These are phyloP conservation scores for Psittacula cyanocephala DNA, from an alignment of 2,113 vertebrate genomes.

Conservation along the genomic window DNA sequence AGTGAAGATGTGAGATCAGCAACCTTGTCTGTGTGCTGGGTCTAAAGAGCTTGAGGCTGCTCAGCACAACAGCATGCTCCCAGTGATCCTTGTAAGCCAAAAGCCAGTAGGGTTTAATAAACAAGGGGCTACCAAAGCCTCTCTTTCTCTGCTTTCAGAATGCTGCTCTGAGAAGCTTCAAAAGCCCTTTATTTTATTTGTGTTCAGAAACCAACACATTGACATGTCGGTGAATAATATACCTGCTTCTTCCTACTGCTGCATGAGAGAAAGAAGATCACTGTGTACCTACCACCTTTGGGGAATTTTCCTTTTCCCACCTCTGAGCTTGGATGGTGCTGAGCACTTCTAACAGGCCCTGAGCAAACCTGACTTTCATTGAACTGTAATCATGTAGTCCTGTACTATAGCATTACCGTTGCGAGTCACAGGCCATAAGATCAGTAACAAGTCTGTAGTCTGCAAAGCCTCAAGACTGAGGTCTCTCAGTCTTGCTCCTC, in stretches of 20 bases:
- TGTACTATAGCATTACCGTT: neutral
- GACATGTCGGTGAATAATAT: neutral
- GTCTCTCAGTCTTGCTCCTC: neutral
- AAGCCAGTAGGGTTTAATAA: neutral
- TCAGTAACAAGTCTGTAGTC: neutral
- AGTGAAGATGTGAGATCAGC: neutral
- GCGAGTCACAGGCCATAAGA: neutral
- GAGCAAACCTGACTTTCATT: neutral
- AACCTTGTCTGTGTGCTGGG: neutral
- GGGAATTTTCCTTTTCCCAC: neutral
- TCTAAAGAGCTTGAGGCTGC: neutral
- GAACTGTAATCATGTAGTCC: neutral
- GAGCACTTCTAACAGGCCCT: neutral
- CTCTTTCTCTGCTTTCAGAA: neutral
- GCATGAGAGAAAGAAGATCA: neutral
- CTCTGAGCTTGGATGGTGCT: neutral
- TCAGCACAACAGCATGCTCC: neutral
- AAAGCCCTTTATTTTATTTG: neutral
- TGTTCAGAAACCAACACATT: neutral
- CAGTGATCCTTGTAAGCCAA: neutral
- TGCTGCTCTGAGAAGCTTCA: neutral
- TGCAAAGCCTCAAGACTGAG: neutral
- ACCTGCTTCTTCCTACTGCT: neutral
- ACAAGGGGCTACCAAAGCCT: neutral
- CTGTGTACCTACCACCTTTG: accelerated